Evolutionary conservation across 1,140 invertebrate species (phyloP).

Genomic region (Diuraphis noxia): DNA sequence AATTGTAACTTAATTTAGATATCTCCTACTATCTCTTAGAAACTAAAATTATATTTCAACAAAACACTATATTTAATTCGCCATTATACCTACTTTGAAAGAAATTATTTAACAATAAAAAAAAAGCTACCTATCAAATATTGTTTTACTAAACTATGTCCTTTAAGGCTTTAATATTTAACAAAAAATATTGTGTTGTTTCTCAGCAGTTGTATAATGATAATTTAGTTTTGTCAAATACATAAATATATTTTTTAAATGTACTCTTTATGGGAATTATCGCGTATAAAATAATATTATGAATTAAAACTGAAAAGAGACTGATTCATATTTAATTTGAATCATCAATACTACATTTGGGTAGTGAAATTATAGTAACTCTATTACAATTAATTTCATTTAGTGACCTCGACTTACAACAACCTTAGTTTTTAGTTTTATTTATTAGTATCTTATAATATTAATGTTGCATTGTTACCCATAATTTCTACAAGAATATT

Average conservation of each 20-base stretch:
- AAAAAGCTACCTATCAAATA: background rate
- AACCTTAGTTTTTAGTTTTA: slow-evolving; percentile 5
- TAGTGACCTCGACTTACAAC: background rate
- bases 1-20: background rate
- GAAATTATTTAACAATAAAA: background rate
- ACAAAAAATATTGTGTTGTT: no score
- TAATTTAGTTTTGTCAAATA: background rate
- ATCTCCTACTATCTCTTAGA: background rate
- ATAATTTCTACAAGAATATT: background rate
- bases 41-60: background rate
- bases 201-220: background rate
- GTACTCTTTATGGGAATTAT: background rate
- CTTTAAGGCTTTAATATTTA: background rate
- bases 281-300: background rate
- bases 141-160: background rate
- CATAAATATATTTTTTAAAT: background rate
- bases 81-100: background rate
- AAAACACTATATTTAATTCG: no score
- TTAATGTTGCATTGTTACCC: background rate
- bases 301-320: no score
- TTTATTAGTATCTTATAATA: background rate
- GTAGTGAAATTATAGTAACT: background rate
- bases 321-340: background rate
- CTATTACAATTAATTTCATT: background rate
- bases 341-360: background rate